Base-by-base conservation (phyloP, 2,888 invertebrate genomes). In the Stenotaenia linearis region DNA sequence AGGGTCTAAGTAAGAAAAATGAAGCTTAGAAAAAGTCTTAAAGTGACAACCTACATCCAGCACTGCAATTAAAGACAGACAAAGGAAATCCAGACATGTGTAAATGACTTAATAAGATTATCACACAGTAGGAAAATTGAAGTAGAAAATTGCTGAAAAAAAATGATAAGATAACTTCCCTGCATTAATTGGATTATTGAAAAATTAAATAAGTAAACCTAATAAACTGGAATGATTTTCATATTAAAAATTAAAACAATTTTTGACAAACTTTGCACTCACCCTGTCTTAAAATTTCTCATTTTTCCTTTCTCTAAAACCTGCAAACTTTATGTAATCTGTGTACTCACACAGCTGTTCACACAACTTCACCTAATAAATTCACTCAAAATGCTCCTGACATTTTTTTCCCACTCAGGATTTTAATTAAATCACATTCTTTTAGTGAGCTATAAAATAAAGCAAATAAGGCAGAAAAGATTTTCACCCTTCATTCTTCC, bases 401-500 rank as follows among this genome's bases (percentile, higher is more conserved):
- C 61, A 61, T 28, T 61, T 61, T 56, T 61, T 61, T 23, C 61
- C 12, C 61, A 61, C 61, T 25, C 12, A 61, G 28, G 12, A 61
- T 61, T 61, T 61, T 61, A 61, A 61, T 61, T 61, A 61, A 61
- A 61, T 61, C 61, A 61, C 61, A 61, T 61, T 61, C 61, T 61
- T 61, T 61, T 61, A 61, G 25, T 61, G 61, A 61, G 61, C 61
- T 61, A 61, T 61, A 61, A 61, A 61, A 61, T 61, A 61, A 61
- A 61, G 61, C 61, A 61, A 61, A 61, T 61, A 61, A 61, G 61
- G 61, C 61, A 61, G 61, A 61, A 61, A 45, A 23, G 23, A 21
- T 61, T 61, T 23, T 25, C 61, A 61, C 23, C 61, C 61, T 61
- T 45, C n/a, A 18, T 45, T 18, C 61, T 25, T 61, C 25, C 61